Evolutionary conservation across 1,140 invertebrate species (phyloP).

Genomic region (Drosophila navojoa): DNA sequence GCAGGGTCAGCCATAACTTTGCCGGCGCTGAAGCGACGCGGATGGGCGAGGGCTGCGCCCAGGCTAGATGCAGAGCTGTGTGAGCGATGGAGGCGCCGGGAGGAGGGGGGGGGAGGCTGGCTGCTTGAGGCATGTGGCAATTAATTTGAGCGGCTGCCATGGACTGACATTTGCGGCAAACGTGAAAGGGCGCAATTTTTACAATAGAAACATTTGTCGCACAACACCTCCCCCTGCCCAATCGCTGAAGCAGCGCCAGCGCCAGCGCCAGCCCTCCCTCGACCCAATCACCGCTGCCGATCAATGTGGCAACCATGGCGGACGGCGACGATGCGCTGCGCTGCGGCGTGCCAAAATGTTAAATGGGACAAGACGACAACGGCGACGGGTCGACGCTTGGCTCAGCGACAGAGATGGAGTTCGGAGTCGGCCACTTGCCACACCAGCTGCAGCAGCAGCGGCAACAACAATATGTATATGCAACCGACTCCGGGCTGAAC

Average conservation of each 20-base stretch:
- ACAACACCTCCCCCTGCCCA: conserved; percentile 20
- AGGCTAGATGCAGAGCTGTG: no score
- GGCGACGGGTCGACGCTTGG: conserved; percentile 7
- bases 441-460: conserved; percentile 33
- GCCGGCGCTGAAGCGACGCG: not conserved
- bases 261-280: not conserved
- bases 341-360: conserved; percentile 61
- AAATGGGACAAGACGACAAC: conserved; percentile 64
- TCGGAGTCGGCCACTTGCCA: conserved; percentile 52
- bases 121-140: conserved; percentile 37
- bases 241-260: not conserved
- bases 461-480: conserved; percentile 13
- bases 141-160: conserved; percentile 50
- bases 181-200: conserved; percentile 55
- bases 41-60: no score
- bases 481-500: conserved; percentile 8
- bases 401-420: conserved; percentile 15
- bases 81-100: not conserved
- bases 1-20: conserved; percentile 53
- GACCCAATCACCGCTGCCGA: conserved; percentile 31
- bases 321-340: conserved; percentile 42
- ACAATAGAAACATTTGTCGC: conserved; percentile 55
- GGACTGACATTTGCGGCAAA: conserved; percentile 48
- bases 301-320: conserved; percentile 41
- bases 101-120: not conserved